These are phyloP conservation scores for Drosophila saltans DNA, from an alignment of 1,140 invertebrate genomes.

Conservation along the genomic window DNA sequence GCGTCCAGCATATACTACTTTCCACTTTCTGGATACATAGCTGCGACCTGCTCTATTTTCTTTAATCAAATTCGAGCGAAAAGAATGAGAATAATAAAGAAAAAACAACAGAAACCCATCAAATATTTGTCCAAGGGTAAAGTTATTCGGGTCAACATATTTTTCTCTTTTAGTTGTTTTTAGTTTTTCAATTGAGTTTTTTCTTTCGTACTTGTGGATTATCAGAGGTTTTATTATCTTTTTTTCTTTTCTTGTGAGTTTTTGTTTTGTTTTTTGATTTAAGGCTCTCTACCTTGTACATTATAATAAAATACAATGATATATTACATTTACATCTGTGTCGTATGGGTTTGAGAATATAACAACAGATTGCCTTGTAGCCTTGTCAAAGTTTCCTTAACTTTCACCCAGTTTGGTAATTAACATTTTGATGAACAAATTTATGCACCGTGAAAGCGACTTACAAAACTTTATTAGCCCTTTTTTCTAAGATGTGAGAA, in stretches of 20 bases:
- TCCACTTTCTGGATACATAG: slow-evolving; percentile 24
- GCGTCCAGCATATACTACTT: slow-evolving; percentile 22
- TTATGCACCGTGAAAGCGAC: slow-evolving; percentile 35
- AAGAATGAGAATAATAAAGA: neutral
- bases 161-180: slow-evolving; percentile 7
- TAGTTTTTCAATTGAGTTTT: slow-evolving; percentile 1
- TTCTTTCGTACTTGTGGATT: slow-evolving; percentile 38
- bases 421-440: slow-evolving; percentile 49
- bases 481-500: slow-evolving; percentile 7
- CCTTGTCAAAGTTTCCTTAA: slow-evolving; percentile 35
- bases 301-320: slow-evolving; percentile 14
- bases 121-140: slow-evolving; percentile 22
- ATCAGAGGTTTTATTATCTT: slow-evolving; percentile 47
- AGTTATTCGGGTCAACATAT: slow-evolving; percentile 14
- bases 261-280: slow-evolving; percentile 37
- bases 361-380: slow-evolving; percentile 34
- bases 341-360: slow-evolving; percentile 10
- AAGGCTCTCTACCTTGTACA: slow-evolving; percentile 58
- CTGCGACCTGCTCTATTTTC: slow-evolving; percentile 16
- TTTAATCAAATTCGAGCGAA: slow-evolving; percentile 24
- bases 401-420: slow-evolving; percentile 43
- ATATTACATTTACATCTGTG: slow-evolving; percentile 18
- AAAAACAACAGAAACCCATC: neutral
- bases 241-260: slow-evolving; percentile 46
- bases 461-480: slow-evolving; percentile 14